Evolutionary conservation across 2,888 invertebrate genomes (phyloP), one percentile per base, ranked within the genome.

Genomic region (Stenoptilia bipunctidactyla): DNA sequence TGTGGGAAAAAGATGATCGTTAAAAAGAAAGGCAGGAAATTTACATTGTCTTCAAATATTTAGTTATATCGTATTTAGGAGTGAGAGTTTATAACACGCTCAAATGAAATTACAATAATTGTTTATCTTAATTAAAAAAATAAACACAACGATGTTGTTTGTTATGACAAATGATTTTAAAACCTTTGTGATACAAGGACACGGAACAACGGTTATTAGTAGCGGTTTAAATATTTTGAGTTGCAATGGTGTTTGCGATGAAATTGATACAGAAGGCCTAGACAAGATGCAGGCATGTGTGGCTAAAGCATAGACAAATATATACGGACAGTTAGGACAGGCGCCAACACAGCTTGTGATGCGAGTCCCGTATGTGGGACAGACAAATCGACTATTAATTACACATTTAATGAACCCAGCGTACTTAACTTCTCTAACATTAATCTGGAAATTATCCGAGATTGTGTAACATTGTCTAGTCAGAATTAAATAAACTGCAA

Each of bases 331-430:
- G 83, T 83, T 82, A 82, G 66, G 52, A 49, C 45, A 58, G 83
- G 83, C 83, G 82, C 82, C 83, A 63, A 46, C 52, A 61, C 57
- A 64, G 63, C 61, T 80, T 79, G 70, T 59, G 64, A 82, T 79
- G 80, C 82, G 62, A 65, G 56, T 48, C 66, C 65, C 70, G 82
- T 79, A 77, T 66, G 67, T 73, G 66, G 79, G 70, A 77, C 80
- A 68, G 58, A 66, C 71, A 61, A 72, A 74, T 74, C 68, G 68
- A 64, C 68, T 70, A 71, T 73, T 80, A 79, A 82, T 80, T 76
- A 76, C 62, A 56, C 55, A 56, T 56, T 58, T 74, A 69, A 71
- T 73, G 63, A 65, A 61, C 58, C 56, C 61, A 30, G n/a, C n/a
- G n/a, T n/a, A 30, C 3, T 20, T 5, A 20, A 20, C 20, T 20